Percentiles rank a stretch among this genome's conserved stretches.
Conservation (phyloP, 64 coral and sea anemone species). For the Dendronephthya gigantea region DNA sequence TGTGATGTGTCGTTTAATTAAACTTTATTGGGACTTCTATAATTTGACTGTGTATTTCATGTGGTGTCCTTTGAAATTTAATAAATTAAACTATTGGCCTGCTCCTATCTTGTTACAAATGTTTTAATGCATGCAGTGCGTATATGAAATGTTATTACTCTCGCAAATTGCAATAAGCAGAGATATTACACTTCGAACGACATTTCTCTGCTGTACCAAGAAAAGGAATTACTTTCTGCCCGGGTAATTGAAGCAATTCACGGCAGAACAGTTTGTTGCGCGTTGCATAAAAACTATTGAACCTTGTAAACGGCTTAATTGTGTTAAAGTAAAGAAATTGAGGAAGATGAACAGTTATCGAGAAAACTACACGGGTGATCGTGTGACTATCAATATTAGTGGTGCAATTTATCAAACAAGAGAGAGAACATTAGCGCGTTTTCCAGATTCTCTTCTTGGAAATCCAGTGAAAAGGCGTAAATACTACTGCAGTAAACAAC, state of each 20-base stretch:
- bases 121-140: background rate
- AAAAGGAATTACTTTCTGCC: too few relatives aligned
- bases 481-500: slow-evolving; percentile 49
- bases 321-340: background rate
- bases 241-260: too few relatives aligned
- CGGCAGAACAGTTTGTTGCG: too few relatives aligned
- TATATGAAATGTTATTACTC: background rate
- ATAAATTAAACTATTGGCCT: background rate
- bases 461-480: slow-evolving; percentile 46
- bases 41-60: background rate
- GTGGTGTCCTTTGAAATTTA: background rate
- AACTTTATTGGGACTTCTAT: background rate
- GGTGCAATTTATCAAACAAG: slow-evolving; percentile 66
- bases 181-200: background rate
- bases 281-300: too few relatives aligned
- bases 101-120: background rate
- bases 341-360: background rate
- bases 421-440: slow-evolving; percentile 33
- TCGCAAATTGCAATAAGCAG: too few relatives aligned
- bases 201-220: background rate
- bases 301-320: too few relatives aligned
- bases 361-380: slow-evolving; percentile 29
- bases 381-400: slow-evolving; percentile 72
- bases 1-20: background rate
- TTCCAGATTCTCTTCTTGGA: slow-evolving; percentile 63